Percentiles rank a stretch among this genome's conserved stretches.
Conservation (phyloP, 2,888 invertebrate genomes). For the Loripinus fragilis region DNA sequence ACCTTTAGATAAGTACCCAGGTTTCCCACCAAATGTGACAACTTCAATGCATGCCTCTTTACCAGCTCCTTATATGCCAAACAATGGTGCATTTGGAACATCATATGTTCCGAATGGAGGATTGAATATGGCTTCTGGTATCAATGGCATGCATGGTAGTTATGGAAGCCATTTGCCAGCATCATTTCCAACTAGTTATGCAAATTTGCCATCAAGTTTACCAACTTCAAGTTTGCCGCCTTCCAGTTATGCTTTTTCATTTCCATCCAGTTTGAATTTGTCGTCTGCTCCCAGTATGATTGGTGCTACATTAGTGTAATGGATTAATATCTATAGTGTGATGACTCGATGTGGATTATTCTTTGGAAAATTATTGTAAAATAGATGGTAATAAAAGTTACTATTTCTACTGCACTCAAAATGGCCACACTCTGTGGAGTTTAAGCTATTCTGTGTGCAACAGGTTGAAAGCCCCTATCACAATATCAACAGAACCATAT, state of each 20-base stretch:
- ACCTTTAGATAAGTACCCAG: constrained; percentile 25
- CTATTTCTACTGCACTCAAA: no score
- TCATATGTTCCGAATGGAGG: constrained; percentile 1
- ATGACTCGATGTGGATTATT: no score
- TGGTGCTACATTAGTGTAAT: background rate
- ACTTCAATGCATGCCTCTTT: constrained; percentile 1
- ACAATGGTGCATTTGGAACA: background rate
- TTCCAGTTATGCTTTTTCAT: background rate
- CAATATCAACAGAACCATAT: no score
- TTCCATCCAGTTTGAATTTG: constrained; percentile 5
- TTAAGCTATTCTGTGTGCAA: no score
- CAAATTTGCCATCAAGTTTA: background rate
- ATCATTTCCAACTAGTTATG: background rate
- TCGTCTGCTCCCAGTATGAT: background rate
- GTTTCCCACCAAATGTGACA: constrained; percentile 8
- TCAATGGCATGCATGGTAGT: background rate
- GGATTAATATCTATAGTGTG: no score
- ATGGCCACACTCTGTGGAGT: no score
- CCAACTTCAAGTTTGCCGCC: background rate
- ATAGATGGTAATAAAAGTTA: no score
- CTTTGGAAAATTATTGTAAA: no score
- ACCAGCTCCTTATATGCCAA: background rate
- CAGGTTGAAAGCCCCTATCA: no score
- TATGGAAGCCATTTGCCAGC: constrained; percentile 7
- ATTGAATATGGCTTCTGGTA: background rate